Base-by-base conservation (phyloP, 2,888 invertebrate genomes). In the Hylaea fasciaria region DNA sequence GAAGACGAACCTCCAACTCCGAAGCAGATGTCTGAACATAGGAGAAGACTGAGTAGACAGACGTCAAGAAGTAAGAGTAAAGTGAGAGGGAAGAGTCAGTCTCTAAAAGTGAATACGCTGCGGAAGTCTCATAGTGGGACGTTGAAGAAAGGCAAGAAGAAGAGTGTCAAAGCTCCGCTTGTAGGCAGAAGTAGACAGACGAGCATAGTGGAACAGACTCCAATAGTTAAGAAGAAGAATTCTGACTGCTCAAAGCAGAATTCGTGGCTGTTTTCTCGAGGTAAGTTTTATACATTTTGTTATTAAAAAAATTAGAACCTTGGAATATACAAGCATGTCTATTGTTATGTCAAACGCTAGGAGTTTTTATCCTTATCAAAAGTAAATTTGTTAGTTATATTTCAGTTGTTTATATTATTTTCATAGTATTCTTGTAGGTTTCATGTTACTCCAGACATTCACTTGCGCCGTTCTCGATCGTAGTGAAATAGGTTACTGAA, bases 51-150 rank as follows among this genome's bases (percentile, higher is more conserved):
- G 8, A 92, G 92, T 60, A 77, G 92, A 61, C 91, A 91, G 61
- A 87, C 92, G 17, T 92, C 92, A 37, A 86, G 92, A 69, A 88
- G 90, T 71, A 92, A 92, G 71, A 92, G 92, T 58, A 92, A 91
- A 76, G 89, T 73, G 2, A 75, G 92, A 65, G 92, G 92, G 0
- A 92, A 92, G 66, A 91, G 91, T 68, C 92, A 91, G 66, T 81
- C 86, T 1, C 77, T 92, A 0, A 91, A 89, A 80, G 84, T 92
- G 7, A 91, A 89, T 52, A 91, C 92, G 0, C 61, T 92, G 13
- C 81, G 91, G 43, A 92, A 92, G 66, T 88, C 89, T 22, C 92
- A 92, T 50, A 91, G 91, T 41, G 92, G 92, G 0, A 92, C 91
- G 0, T 74, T 92, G 57, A 92, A 91, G 71, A 91, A 91, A 57